Evolutionary conservation across 2,797 vertebrate species (phyloP), one percentile per base, ranked within the genome.

Genomic region (Silurus lanzhouensis): DNA sequence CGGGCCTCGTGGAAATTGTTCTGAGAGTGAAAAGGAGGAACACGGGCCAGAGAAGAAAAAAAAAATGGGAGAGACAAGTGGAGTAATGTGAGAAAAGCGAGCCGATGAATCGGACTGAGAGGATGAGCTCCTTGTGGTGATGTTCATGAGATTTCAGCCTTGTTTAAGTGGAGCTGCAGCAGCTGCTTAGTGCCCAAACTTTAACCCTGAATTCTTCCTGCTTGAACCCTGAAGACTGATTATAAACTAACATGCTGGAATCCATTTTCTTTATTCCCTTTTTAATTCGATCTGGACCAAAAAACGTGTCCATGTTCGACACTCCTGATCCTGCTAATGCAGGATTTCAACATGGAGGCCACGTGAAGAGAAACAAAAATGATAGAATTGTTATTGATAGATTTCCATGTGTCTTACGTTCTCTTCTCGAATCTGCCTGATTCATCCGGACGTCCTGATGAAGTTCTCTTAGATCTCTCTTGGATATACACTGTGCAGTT

Each of bases 71-170:
- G 52, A 48, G 67, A 77, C 67, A 55, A 83, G 67, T n/a, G 57
- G 12, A 55, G 89, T 89, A 90, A 92, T 91, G 91, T 88, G 90
- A 10, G 88, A 78, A 91, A 77, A 77, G 52, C 89, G 85, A 92
- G 91, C 94, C 92, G 92, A 90, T 88, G 88, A 93, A 89, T 84
- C 88, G 88, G 90, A 84, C 93, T 89, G 93, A 92, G 92, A 94
- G 93, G 83, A 96, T 92, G 95, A 96, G 95, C 94, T 95, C 91
- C 93, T 95, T 95, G 92, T 95, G 94, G 95, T 94, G 93, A 93
- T 92, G 92, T 92, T 96, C 95, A 94, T 93, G 93, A 94, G 93
- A 95, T 94, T 96, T 95, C 95, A 95, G 95, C 94, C 92, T 94
- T 93, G 92, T 94, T 95, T 93, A 95, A 91, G 88, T 90, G 91